Evolutionary conservation across 2,797 vertebrate genomes (phyloP).

Genomic region (Anniella stebbinsi): DNA sequence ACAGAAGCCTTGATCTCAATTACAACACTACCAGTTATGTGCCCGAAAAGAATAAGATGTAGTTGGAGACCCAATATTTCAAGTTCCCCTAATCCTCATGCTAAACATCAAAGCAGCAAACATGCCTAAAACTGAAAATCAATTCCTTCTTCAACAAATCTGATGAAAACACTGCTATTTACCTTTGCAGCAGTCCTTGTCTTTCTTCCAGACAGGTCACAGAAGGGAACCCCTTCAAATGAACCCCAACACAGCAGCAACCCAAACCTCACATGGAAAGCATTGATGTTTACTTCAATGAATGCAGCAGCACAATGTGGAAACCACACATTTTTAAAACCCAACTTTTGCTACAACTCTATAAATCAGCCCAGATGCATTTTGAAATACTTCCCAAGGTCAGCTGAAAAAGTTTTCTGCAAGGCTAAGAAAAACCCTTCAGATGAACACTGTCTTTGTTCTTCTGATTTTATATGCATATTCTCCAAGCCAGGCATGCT

Average conservation of each 20-base stretch:
- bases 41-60: not conserved
- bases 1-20: constrained; percentile 25
- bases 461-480: constrained; percentile 43
- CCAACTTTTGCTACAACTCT: not conserved
- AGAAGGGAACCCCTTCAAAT: not conserved
- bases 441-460: not conserved
- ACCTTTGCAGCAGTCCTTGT: not conserved
- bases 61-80: not conserved
- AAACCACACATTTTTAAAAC: not conserved
- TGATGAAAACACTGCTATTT: not conserved
- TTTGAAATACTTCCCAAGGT: constrained; percentile 31
- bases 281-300: not conserved
- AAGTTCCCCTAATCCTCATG: not conserved
- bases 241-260: fast-evolving
- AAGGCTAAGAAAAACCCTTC: constrained; percentile 22
- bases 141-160: not conserved
- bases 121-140: fast-evolving
- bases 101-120: not conserved
- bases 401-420: constrained; percentile 9
- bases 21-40: constrained; percentile 9
- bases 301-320: fast-evolving
- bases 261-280: constrained; percentile 39
- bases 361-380: constrained; percentile 50
- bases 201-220: not conserved
- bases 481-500: constrained; percentile 39